These are phyloP conservation scores for Ptilodon capucinus DNA, from an alignment of 2,888 invertebrate species.

Conservation along the genomic window DNA sequence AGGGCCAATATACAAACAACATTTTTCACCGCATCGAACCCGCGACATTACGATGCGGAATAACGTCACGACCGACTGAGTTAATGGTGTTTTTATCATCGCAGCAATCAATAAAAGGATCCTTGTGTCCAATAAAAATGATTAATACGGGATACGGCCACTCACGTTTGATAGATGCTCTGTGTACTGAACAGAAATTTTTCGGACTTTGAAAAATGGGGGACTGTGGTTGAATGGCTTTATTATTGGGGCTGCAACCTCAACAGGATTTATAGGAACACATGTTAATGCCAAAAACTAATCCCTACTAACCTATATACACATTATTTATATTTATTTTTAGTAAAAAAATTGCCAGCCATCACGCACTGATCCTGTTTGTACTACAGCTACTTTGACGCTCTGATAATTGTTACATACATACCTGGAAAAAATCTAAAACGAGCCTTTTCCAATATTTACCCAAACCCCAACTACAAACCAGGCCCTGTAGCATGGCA, in stretches of 20 bases:
- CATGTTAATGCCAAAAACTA: no score
- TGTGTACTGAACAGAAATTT: not conserved
- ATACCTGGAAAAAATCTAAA: no score
- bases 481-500: no score
- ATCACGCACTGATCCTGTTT: no score
- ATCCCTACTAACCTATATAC: no score
- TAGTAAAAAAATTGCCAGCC: no score
- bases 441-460: no score
- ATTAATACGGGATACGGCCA: constrained; percentile 62
- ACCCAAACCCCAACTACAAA: no score
- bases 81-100: constrained; percentile 68
- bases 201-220: constrained; percentile 17
- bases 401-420: no score
- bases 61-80: constrained; percentile 36
- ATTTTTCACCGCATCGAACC: constrained; percentile 27
- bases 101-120: constrained; percentile 61
- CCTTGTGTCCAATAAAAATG: constrained; percentile 68
- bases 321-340: no score
- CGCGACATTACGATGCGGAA: constrained; percentile 32
- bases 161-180: constrained; percentile 54
- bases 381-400: no score
- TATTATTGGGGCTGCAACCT: not conserved
- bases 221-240: not conserved
- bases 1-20: constrained; percentile 16
- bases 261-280: not conserved